Conservation (phyloP, 2,888 invertebrate genomes). For the Arge pagana region DNA sequence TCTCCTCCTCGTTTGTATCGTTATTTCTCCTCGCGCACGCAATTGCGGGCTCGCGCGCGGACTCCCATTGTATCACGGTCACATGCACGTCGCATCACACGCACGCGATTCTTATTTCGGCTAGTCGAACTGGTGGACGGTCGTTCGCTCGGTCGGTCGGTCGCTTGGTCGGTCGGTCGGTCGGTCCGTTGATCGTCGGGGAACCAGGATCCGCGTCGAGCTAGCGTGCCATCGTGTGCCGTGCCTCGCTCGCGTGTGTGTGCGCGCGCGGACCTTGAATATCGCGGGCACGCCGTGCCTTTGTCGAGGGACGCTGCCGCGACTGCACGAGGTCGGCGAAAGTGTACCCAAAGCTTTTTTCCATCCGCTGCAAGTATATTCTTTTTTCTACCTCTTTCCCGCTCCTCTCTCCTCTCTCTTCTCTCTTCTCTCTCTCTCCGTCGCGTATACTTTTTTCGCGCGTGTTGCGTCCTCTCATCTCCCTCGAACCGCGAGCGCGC, state of each 20-base stretch:
- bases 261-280: constrained; percentile 57
- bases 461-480: background rate
- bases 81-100: too few relatives aligned
- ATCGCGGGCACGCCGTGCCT: constrained; percentile 57
- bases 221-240: constrained; percentile 28
- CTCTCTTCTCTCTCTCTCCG: constrained; percentile 22
- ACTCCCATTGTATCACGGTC: too few relatives aligned
- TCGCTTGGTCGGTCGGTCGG: too few relatives aligned
- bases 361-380: constrained; percentile 39
- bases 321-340: constrained; percentile 58
- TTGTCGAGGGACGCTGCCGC: constrained; percentile 55
- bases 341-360: constrained; percentile 56
- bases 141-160: constrained; percentile 8
- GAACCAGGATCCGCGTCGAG: constrained; percentile 15
- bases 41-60: background rate
- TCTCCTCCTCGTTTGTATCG: background rate
- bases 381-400: constrained; percentile 25
- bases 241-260: constrained; percentile 32
- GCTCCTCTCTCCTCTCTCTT: constrained; percentile 25
- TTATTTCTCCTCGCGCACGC: too few relatives aligned
- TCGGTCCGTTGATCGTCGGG: too few relatives aligned
- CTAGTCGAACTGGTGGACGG: too few relatives aligned
- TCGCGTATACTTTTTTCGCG: background rate
- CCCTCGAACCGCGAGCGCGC: background rate
- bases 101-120: constrained; percentile 11